phyloP scores from a whole-genome alignment of 2,113 vertebrate species.

The Rhagologus leucostigma region DNA sequence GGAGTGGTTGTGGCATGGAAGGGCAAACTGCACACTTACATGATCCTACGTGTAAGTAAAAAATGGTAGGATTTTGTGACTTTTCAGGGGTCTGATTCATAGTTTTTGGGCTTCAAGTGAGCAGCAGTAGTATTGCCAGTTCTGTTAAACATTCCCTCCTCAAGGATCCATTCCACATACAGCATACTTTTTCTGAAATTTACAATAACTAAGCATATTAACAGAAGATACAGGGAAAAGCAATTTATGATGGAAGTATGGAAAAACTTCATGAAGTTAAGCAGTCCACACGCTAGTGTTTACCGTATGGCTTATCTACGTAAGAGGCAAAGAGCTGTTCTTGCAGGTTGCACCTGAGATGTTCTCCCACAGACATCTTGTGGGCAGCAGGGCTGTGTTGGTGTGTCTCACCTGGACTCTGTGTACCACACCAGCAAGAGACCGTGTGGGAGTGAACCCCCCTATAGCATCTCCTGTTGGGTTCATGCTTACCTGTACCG shows the following conservation, averaged over 20 bases:
- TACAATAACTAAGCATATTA: not conserved
- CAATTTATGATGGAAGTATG: not conserved
- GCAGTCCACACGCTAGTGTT: accelerated
- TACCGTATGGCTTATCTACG: not conserved
- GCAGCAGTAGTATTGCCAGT: not conserved
- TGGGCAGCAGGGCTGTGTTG: not conserved
- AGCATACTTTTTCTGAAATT: not conserved
- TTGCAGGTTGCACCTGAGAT: not conserved
- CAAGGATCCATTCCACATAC: not conserved
- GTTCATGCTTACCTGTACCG: not conserved
- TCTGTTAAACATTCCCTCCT: not conserved
- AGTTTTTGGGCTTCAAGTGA: not conserved
- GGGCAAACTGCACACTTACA: not conserved
- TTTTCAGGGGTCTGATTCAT: not conserved
- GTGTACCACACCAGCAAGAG: not conserved
- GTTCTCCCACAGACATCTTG: not conserved
- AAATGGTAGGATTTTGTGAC: not conserved
- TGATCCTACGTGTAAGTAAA: not conserved
- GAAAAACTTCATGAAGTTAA: not conserved
- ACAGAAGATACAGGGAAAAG: not conserved
- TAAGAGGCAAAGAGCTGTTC: not conserved
- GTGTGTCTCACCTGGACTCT: not conserved
- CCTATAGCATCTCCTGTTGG: not conserved
- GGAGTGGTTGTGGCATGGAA: not conserved
- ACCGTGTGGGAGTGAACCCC: not conserved